These are phyloP conservation scores for Nematostella vectensis DNA, from an alignment of 92 coral and sea anemone genomes.

Conservation along the genomic window DNA sequence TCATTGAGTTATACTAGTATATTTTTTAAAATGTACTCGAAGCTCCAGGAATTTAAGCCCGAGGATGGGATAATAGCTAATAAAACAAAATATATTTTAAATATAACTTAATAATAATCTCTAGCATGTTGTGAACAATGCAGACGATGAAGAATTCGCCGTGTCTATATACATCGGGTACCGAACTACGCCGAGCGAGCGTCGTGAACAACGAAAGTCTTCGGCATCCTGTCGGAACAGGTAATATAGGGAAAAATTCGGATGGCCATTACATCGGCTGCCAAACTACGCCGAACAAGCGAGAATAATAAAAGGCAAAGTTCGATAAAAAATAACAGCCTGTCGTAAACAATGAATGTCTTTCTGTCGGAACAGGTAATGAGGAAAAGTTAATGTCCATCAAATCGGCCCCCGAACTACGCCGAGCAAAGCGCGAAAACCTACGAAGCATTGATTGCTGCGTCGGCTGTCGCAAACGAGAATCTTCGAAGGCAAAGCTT, in stretches of 20 bases:
- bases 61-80: too few relatives aligned
- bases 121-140: too few relatives aligned
- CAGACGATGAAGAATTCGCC: too few relatives aligned
- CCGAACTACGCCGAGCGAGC: neutral
- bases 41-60: too few relatives aligned
- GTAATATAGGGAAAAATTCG: too few relatives aligned
- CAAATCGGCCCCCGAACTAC: constrained; percentile 67
- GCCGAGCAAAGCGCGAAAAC: constrained; percentile 77
- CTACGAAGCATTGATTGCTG: constrained; percentile 69
- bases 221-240: constrained; percentile 38
- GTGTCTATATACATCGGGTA: neutral
- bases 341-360: too few relatives aligned
- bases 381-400: constrained; percentile 31
- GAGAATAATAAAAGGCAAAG: too few relatives aligned
- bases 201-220: constrained; percentile 65
- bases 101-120: too few relatives aligned
- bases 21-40: too few relatives aligned
- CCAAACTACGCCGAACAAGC: neutral
- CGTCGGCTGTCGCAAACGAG: constrained; percentile 37
- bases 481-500: neutral
- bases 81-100: too few relatives aligned
- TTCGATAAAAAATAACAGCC: too few relatives aligned
- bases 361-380: constrained; percentile 13
- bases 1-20: too few relatives aligned
- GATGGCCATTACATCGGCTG: neutral